phyloP scores from a whole-genome alignment of 1,140 invertebrate genomes.

The Zaprionus ornatus region DNA sequence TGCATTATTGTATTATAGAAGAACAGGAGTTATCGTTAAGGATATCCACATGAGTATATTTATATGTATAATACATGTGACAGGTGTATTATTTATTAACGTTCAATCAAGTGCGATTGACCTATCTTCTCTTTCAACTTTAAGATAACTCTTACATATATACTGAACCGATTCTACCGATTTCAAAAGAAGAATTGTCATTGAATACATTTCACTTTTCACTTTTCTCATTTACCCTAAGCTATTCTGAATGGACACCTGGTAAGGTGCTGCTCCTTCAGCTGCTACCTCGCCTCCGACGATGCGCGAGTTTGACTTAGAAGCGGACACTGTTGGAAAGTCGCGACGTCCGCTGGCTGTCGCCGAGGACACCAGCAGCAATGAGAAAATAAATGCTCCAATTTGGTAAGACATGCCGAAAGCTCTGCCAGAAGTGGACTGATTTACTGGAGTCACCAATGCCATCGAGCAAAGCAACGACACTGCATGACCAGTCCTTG shows the following conservation, averaged over 20 bases:
- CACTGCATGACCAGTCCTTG: constrained; percentile 8
- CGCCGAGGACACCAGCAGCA: constrained; percentile 34
- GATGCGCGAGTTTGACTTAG: constrained; percentile 58
- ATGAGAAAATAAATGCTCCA: constrained; percentile 27
- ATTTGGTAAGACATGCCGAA: constrained; percentile 56
- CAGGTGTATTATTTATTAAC: too few relatives aligned
- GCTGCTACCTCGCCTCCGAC: constrained; percentile 82
- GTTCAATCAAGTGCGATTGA: too few relatives aligned
- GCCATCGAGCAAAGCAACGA: constrained; percentile 30
- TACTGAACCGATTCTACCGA: background rate
- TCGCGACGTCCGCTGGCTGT: constrained; percentile 26
- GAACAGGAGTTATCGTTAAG: background rate
- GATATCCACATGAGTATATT: too few relatives aligned
- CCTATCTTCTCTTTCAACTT: too few relatives aligned
- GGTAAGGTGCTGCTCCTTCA: constrained; percentile 80
- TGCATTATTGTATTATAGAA: background rate
- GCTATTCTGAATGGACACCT: constrained; percentile 76
- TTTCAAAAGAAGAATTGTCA: background rate
- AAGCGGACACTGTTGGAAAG: background rate
- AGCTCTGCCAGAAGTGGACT: constrained; percentile 54
- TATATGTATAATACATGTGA: too few relatives aligned
- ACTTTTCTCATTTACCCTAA: constrained; percentile 36
- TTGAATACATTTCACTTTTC: background rate
- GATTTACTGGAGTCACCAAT: constrained; percentile 25
- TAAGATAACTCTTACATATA: too few relatives aligned